Evolutionary conservation across 2,113 vertebrate species (phyloP).

Genomic region (Atractosteus spatula): DNA sequence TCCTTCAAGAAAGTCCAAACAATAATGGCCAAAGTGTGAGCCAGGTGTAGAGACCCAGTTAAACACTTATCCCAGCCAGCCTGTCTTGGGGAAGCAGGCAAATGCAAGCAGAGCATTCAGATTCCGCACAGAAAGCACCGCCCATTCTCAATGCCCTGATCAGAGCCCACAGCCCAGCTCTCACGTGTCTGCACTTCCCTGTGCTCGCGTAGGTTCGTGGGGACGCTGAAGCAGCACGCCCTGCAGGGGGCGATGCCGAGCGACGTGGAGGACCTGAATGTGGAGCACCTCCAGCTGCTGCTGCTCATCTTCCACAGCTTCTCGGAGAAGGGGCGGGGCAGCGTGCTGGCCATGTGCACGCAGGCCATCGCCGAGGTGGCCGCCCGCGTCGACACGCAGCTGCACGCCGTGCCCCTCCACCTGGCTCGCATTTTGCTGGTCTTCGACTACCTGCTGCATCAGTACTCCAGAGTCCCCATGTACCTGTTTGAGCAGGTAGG

Average conservation of each 20-base stretch:
- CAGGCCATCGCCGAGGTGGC: constrained; percentile 87
- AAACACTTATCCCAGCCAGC: no score
- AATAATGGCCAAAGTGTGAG: no score
- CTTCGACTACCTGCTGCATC: constrained; percentile 92
- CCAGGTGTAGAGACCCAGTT: no score
- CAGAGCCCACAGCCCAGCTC: no score
- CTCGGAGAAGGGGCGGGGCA: constrained; percentile 79
- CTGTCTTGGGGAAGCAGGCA: not conserved
- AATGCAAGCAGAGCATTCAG: not conserved
- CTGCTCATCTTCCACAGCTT: constrained; percentile 95
- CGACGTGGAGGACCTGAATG: constrained; percentile 88
- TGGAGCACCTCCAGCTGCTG: constrained; percentile 94
- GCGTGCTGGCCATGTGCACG: constrained; percentile 75
- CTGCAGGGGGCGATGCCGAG: constrained; percentile 78
- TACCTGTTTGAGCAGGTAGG: constrained; percentile 93
- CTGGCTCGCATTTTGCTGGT: constrained; percentile 86
- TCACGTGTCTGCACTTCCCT: not conserved
- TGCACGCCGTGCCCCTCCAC: constrained; percentile 78
- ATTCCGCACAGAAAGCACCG: no score
- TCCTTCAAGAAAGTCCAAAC: no score
- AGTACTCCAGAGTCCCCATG: constrained; percentile 85
- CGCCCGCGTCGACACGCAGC: constrained; percentile 75
- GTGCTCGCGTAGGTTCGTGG: constrained; percentile 76
- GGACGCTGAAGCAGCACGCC: constrained; percentile 87
- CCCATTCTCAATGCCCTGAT: no score